A percentile compares a stretch with the other conserved stretches of the same genome.
phyloP scores from a whole-genome alignment of 1,140 invertebrate species.

The Marisa cornuarietis region DNA sequence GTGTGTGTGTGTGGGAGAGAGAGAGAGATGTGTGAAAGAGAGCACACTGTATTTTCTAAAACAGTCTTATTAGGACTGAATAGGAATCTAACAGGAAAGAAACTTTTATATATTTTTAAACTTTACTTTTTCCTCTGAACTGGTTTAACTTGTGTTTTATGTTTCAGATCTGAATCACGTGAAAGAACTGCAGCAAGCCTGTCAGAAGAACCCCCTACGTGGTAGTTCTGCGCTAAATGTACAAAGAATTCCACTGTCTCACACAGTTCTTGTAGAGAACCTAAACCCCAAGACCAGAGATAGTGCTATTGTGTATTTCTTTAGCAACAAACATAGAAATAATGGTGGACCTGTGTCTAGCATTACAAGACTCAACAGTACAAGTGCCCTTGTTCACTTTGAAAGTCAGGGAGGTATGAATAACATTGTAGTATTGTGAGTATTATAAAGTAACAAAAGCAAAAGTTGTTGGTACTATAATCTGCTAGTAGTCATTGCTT shows the following conservation, averaged over 20 bases:
- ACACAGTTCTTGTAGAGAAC: neutral
- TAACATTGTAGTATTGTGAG: neutral
- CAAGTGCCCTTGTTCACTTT: constrained; percentile 14
- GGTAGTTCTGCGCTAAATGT: neutral
- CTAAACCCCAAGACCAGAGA: neutral
- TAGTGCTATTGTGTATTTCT: neutral
- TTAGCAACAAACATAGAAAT: constrained; percentile 18
- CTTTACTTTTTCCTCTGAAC: too few species aligned
- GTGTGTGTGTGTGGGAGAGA: too few species aligned
- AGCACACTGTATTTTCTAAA: too few species aligned
- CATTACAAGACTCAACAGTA: neutral
- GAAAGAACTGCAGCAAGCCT: neutral
- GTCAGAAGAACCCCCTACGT: neutral
- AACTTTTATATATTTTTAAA: too few species aligned
- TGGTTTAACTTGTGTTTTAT: neutral
- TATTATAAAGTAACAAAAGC: neutral
- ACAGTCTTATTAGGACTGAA: too few species aligned
- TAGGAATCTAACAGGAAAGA: too few species aligned
- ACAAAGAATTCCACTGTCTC: neutral
- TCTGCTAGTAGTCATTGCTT: neutral
- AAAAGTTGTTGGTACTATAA: neutral
- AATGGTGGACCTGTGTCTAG: neutral
- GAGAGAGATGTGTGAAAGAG: too few species aligned
- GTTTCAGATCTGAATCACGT: neutral
- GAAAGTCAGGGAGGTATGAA: neutral